Percentiles rank a stretch among this genome's conserved stretches.
Evolutionary conservation across 2,888 invertebrate species (phyloP).

Genomic region (Latrodectus hesperus): DNA sequence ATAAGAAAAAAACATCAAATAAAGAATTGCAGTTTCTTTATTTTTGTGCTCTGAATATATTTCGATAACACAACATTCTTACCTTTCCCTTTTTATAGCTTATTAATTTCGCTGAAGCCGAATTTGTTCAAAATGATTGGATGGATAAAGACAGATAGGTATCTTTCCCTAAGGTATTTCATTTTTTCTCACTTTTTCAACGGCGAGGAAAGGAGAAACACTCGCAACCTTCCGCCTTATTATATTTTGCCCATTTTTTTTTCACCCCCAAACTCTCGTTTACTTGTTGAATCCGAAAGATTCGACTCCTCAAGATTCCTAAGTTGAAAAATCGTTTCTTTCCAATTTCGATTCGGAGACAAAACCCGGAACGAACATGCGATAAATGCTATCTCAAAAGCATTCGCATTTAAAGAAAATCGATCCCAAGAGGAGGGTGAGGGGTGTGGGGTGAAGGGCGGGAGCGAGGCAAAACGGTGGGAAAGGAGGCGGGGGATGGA

Average conservation of each 20-base stretch:
- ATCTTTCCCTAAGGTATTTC: no score
- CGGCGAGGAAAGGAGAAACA: background rate
- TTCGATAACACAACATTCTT: no score
- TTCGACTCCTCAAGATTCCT: constrained; percentile 38
- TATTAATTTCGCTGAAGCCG: no score
- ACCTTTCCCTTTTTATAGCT: no score
- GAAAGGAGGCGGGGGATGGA: background rate
- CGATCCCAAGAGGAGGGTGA: constrained; percentile 43
- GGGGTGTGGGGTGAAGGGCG: constrained; percentile 12
- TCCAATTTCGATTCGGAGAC: constrained; percentile 63
- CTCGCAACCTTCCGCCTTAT: background rate
- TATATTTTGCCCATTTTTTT: constrained; percentile 6
- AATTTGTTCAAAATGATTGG: no score
- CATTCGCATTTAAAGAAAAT: constrained; percentile 68
- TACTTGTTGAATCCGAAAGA: constrained; percentile 62
- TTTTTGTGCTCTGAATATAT: no score
- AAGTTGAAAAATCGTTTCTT: constrained; percentile 64
- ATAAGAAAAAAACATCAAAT: no score
- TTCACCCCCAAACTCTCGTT: constrained; percentile 22
- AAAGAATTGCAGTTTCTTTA: no score
- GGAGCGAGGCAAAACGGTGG: background rate
- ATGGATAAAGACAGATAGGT: no score
- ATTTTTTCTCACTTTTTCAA: no score
- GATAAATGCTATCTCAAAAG: constrained; percentile 68
- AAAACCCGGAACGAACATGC: constrained; percentile 57